Evolutionary conservation across 1,140 invertebrate species (phyloP).

Genomic region (Lordiphosa clarofinis): DNA sequence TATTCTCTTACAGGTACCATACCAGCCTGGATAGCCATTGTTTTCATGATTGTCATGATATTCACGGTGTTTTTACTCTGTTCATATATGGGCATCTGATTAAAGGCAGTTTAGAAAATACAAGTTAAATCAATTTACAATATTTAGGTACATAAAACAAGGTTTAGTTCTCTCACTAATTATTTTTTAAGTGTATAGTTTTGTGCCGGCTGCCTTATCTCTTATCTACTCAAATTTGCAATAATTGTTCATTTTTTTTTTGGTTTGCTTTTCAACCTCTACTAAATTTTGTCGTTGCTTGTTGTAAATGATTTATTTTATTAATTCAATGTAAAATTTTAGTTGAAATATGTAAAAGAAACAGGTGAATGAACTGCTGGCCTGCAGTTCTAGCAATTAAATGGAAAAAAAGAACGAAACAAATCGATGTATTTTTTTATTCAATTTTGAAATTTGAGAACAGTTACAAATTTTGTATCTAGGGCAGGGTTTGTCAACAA

Average conservation of each 20-base stretch:
- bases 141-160: conserved; percentile 56
- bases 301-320: conserved; percentile 4
- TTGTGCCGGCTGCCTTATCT: conserved; percentile 59
- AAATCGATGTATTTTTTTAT: too few species aligned
- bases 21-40: conserved; percentile 88
- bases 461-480: too few species aligned
- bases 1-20: conserved; percentile 84
- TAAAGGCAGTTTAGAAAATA: conserved; percentile 4
- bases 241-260: conserved; percentile 9
- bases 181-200: conserved; percentile 69
- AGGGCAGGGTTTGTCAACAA: too few species aligned
- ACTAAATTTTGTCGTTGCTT: conserved; percentile 8
- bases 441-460: too few species aligned
- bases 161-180: conserved; percentile 54
- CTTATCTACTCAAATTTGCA: conserved; percentile 24
- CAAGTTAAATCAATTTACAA: conserved; percentile 50
- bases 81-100: conserved; percentile 89
- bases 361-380: conserved; percentile 11
- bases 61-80: conserved; percentile 88
- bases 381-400: conserved; percentile 9
- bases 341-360: not conserved
- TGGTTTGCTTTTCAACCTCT: conserved; percentile 1
- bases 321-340: too few species aligned
- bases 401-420: not conserved
- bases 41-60: conserved; percentile 86